Evolutionary conservation across 2,888 invertebrate species (phyloP), one percentile per base, ranked within the genome.

Genomic region (Metopia argyrocephala): DNA sequence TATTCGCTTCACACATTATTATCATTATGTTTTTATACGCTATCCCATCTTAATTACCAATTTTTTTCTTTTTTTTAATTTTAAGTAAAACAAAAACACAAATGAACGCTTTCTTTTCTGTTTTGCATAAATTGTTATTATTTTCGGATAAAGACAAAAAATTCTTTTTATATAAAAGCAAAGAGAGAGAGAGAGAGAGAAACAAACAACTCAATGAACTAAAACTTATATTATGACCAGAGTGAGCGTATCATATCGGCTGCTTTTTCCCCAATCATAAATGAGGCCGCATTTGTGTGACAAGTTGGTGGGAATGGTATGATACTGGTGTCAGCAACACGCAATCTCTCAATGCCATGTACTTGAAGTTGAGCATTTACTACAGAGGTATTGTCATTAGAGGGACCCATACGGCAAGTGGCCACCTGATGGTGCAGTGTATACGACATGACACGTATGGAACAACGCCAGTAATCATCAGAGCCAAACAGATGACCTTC

Each of bases 381-480:
- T 1, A 95, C 93, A 0, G 94, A 93, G 0, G 89, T 91, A 0
- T 92, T 91, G 85, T 95, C 94, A 0, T 87, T 90, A 0, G 87
- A 87, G 0, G 94, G 93, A 0, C 95, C 95, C 95, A 95, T 95
- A 85, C 93, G 94, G 83, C 94, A 94, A 0, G 94, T 94, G 5
- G 93, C 93, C 80, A 93, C 92, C 84, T 93, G 93, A 87, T 94
- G 94, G 85, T 93, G 93, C 45, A 93, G 89, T 0, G 94, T 93
- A 20, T 92, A 92, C 0, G 94, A 92, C 48, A 93, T 89, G 15
- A 92, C 92, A 15, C 93, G 91, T 9, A 93, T 89, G 2, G 93
- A 93, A 87, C 95, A 95, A 83, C 93, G 93, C 94, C 95, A 94
- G 86, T 95, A 95, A 31, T 92, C 92, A 78, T 94, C 94, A 0